These are phyloP conservation scores for Pseudomyrmex sp. DNA, from an alignment of 1,140 invertebrate genomes.

Conservation along the genomic window DNA sequence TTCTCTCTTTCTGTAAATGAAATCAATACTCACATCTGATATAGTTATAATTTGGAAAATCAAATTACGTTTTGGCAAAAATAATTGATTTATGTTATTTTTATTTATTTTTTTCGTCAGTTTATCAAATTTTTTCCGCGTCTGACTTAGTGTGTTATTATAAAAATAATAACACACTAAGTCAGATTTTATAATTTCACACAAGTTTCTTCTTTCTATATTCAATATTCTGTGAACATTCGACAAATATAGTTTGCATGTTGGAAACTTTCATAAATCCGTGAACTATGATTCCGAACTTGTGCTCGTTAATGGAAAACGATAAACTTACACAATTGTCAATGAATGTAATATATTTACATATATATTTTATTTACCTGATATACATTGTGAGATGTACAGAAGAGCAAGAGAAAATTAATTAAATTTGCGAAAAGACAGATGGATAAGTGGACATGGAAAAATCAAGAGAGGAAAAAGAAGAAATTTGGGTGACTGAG, in stretches of 20 bases:
- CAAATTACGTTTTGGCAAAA: neutral
- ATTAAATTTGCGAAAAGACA: neutral
- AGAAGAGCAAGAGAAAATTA: conserved; percentile 3
- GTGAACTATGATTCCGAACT: neutral
- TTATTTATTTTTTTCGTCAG: neutral
- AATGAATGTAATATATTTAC: no score
- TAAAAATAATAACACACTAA: no score
- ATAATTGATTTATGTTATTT: conserved; percentile 11
- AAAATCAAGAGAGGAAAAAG: neutral
- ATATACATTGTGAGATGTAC: conserved; percentile 27
- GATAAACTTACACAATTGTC: no score
- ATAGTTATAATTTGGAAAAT: neutral
- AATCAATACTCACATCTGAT: no score
- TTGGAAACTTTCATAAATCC: conserved; percentile 35
- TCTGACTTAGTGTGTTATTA: conserved; percentile 9
- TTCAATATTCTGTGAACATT: neutral
- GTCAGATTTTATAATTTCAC: neutral
- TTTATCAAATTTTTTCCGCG: neutral
- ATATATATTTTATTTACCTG: neutral
- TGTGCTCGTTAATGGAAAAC: neutral
- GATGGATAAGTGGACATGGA: neutral
- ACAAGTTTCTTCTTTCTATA: conserved; percentile 5
- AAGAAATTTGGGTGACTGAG: conserved; percentile 17
- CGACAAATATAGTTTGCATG: conserved; percentile 19
- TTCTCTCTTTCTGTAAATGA: no score